A percentile compares a stretch with the other conserved stretches of the same genome.
These are phyloP conservation scores for Neostethus bicornis DNA, from an alignment of 2,797 vertebrate species.

Conservation along the genomic window DNA sequence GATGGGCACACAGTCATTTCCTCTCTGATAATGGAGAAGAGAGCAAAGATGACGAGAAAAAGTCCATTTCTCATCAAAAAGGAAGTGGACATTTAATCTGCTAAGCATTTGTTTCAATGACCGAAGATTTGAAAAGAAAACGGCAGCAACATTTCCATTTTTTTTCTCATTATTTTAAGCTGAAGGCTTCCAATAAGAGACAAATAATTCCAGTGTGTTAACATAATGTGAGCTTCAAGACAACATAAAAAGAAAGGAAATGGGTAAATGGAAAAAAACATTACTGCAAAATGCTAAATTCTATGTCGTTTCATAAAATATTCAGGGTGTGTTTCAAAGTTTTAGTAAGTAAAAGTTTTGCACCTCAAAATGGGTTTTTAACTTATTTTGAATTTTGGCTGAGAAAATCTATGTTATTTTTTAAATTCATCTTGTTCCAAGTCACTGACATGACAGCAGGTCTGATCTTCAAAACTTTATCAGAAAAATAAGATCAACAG, in stretches of 20 bases:
- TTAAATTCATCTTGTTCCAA: too few species aligned
- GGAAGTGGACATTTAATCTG: constrained; percentile 64
- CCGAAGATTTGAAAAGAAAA: constrained; percentile 63
- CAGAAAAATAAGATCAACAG: too few species aligned
- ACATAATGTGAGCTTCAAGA: constrained; percentile 32
- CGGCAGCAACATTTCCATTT: constrained; percentile 32
- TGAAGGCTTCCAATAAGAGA: constrained; percentile 33
- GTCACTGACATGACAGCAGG: too few species aligned
- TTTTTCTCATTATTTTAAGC: constrained; percentile 34
- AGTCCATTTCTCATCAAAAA: constrained; percentile 58
- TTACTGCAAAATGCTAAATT: not conserved
- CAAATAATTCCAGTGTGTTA: constrained; percentile 38
- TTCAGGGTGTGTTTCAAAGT: not conserved
- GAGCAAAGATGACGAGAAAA: constrained; percentile 47
- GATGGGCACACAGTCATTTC: constrained; percentile 39
- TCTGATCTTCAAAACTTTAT: too few species aligned
- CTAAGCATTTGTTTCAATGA: constrained; percentile 60
- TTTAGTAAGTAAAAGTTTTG: not conserved
- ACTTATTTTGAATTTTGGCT: too few species aligned
- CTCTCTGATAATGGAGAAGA: constrained; percentile 43
- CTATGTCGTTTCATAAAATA: not conserved
- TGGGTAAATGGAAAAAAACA: too few species aligned
- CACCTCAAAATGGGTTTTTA: not conserved
- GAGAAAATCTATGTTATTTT: too few species aligned
- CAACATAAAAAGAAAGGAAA: constrained; percentile 39